phyloP scores from a whole-genome alignment of 2,797 vertebrate genomes.

The Tapirus indicus region DNA sequence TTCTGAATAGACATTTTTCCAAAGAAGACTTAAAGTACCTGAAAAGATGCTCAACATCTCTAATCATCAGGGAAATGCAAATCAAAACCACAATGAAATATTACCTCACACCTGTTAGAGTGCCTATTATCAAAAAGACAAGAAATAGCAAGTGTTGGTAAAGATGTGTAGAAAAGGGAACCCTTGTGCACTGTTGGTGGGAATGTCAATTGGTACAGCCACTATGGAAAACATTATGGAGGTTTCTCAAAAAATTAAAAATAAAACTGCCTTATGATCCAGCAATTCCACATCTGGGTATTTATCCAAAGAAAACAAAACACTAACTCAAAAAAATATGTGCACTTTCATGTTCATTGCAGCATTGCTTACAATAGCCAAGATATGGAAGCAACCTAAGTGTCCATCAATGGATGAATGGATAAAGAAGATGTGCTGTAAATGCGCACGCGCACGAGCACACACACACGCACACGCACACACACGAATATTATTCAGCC shows the following conservation, averaged over 20 bases:
- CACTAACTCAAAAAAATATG: neutral
- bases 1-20: neutral
- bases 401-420: neutral
- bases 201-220: neutral
- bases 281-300: neutral
- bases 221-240: neutral
- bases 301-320: neutral
- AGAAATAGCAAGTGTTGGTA: neutral
- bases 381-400: neutral
- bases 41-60: neutral
- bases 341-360: neutral
- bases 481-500: neutral
- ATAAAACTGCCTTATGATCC: no score
- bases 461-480: neutral
- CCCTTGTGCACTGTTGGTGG: neutral
- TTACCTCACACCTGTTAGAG: neutral
- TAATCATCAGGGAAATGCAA: neutral
- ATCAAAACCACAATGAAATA: neutral
- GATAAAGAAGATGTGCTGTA: neutral
- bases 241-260: neutral
- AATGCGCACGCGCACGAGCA: neutral
- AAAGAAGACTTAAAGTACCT: neutral
- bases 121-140: neutral
- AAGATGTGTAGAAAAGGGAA: neutral
- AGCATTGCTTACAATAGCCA: neutral